A percentile compares a stretch with the other conserved stretches of the same genome.
Conservation (phyloP, 2,888 invertebrate genomes). For the Limnephilus auricula region DNA sequence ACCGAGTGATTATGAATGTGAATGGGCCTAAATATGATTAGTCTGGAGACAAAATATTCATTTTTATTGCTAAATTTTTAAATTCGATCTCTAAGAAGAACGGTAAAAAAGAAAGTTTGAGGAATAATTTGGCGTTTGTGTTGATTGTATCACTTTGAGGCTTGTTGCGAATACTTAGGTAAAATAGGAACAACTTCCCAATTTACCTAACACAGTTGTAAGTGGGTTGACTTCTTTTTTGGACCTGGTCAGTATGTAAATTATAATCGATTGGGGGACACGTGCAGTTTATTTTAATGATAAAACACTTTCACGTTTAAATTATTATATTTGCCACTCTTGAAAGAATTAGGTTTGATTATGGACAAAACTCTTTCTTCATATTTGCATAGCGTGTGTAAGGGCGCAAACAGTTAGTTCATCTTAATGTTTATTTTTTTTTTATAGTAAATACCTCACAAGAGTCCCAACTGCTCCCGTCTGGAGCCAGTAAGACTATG, state of each 20-base stretch:
- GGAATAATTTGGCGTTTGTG: background rate
- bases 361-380: no score
- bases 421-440: no score
- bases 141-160: background rate
- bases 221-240: background rate
- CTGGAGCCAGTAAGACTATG: no score
- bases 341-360: no score
- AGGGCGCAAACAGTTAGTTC: no score
- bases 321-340: background rate
- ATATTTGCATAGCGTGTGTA: no score
- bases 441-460: no score
- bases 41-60: background rate
- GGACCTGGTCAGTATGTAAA: background rate
- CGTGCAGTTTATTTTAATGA: background rate
- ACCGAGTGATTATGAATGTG: background rate
- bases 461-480: no score
- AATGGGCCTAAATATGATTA: background rate
- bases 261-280: background rate
- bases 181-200: background rate
- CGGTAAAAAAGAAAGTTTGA: background rate
- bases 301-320: background rate
- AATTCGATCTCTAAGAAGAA: background rate
- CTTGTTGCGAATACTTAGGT: background rate
- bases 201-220: background rate
- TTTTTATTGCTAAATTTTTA: background rate